Conservation (phyloP, 1,140 invertebrate species). For the Vollenhovia emeryi region DNA sequence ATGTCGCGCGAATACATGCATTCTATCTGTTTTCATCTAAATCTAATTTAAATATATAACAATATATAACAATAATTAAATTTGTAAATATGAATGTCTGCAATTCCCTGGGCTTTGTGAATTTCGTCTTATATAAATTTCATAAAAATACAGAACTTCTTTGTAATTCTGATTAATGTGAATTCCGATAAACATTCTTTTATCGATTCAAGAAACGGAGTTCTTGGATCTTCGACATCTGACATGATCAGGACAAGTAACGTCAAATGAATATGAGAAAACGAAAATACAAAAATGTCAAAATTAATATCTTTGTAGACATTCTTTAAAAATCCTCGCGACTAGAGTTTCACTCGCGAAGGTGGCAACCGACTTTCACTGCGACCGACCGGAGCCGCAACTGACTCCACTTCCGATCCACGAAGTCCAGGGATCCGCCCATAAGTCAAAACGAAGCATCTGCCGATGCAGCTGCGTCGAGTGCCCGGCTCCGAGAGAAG, state of each 20-base stretch:
- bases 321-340: background rate
- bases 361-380: slow-evolving; percentile 20
- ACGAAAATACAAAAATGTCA: background rate
- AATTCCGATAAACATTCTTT: background rate
- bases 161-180: background rate
- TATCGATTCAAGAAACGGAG: background rate
- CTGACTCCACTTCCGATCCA: background rate
- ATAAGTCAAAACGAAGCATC: slow-evolving; percentile 32
- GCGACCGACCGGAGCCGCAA: background rate
- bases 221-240: background rate
- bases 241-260: too few relatives aligned
- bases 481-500: background rate
- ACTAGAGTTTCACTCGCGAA: background rate
- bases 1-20: background rate
- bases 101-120: slow-evolving; percentile 3
- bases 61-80: too few relatives aligned
- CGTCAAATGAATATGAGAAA: background rate
- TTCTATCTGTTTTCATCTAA: background rate
- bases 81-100: background rate
- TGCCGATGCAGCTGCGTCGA: slow-evolving; percentile 22
- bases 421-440: slow-evolving; percentile 42
- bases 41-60: background rate
- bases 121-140: background rate
- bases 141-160: background rate
- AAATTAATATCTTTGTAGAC: background rate